Base-by-base conservation (phyloP, 2,888 invertebrate species). In the Thereva nobilitata region DNA sequence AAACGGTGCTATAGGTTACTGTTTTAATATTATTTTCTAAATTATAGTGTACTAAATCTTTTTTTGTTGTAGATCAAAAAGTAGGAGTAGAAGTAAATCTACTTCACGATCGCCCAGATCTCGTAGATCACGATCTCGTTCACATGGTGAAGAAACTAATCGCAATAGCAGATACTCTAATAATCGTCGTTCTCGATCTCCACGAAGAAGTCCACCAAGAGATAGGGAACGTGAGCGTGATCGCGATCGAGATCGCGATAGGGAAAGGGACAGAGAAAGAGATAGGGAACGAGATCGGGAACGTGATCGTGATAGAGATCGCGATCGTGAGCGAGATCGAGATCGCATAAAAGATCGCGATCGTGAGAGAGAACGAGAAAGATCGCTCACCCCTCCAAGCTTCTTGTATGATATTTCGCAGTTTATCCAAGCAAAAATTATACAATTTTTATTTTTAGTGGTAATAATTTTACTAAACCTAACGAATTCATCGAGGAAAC, bases 401-500 rank as follows among this genome's bases (percentile, higher is more conserved):
- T 92, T 91, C 75, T 82, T 89, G 91, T 91, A 75, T 86, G 87
- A 79, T 50, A 67, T 67, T 53, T 10, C 63, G 10, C 10, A 59
- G n/a, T 41, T 45, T 45, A n/a, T 49, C 37, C 49, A 41, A 59
- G 23, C 37, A 44, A 23, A 10, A 37, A 54, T 67, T 38, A 38
- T 7, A 12, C 50, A 1, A 7, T 53, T 49, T 6, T 55, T 40
- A 9, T 50, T 49, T 68, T 72, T 72, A 74, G 79, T 80, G 74
- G 76, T 10, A 74, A 75, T 4, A 81, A 71, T 70, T 78, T 77
- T 66, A 72, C 76, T 40, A 81, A 80, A 71, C 80, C 73, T 67
- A 84, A 75, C 63, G 85, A 89, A 72, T 91, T 91, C 71, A 82
- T 93, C 68, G 95, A 95, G 76, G 87, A 93, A 67, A 89, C 89